Base-by-base conservation (phyloP, 1,140 invertebrate species). In the Epicauta chinensis region DNA sequence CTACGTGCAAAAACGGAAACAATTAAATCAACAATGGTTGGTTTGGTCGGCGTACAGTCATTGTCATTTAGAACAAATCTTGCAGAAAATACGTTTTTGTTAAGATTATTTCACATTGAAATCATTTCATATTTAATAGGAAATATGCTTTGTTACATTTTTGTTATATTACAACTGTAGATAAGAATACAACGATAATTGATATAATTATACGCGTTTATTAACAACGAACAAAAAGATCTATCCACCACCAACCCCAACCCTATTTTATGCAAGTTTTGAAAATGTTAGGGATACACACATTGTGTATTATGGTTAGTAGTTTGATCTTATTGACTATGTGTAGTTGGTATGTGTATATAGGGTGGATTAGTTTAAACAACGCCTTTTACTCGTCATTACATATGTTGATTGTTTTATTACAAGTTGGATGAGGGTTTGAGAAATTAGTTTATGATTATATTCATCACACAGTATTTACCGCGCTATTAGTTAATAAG, bases 21-120 rank as follows among this genome's bases (percentile, higher is more conserved):
- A 69, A 69, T 69, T 69, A 69, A 68, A 69, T 68, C 63, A 65
- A 69, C 67, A 69, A 69, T 68, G 67, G 64, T 67, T 65, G 67
- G 64, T 67, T 68, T 67, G 61, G 61, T 64, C 58, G 53, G 58
- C 54, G 56, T 53, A 58, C 56, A 59, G 47, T 55, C 56, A 53
- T 52, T 54, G 55, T 55, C 49, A 65, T 67, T 67, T 61, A 60
- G 48, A 57, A 52, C 59, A 69, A 69, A 67, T 69, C 67, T 67
- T 67, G 64, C 63, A 69, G 67, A 69, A 67, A 69, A 69, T 65
- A 53, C 60, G 58, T 65, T 68, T 68, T 67, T 68, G 62, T 68
- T 65, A 36, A 40, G 40, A 60, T 59, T 63, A 65, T 65, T 68
- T 63, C 49, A 57, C 55, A 55, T 56, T 50, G 59, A 58, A 60